These are phyloP conservation scores for Lathamus discolor DNA, from an alignment of 2,113 vertebrate genomes.

Conservation along the genomic window DNA sequence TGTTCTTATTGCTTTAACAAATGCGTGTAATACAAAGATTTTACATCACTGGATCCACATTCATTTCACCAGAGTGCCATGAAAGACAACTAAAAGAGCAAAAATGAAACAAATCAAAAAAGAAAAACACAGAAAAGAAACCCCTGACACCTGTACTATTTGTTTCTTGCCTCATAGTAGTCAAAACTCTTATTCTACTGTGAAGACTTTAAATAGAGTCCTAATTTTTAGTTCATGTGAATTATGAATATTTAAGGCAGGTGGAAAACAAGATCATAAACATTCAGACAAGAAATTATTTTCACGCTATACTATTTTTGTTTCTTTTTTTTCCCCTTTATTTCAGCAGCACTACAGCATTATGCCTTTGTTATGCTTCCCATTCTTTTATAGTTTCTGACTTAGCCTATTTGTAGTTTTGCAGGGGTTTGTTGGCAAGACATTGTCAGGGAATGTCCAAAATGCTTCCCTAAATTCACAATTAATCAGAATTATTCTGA, in stretches of 20 bases:
- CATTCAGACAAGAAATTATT: neutral
- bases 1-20: neutral
- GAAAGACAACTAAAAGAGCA: neutral
- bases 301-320: neutral
- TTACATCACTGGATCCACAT: neutral
- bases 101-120: neutral
- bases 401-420: neutral
- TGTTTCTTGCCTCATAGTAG: neutral
- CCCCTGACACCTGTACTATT: rapidly evolving
- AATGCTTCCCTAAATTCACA: neutral
- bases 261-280: neutral
- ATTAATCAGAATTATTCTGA: neutral
- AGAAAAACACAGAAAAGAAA: neutral
- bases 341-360: neutral
- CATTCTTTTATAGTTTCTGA: neutral
- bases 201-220: neutral
- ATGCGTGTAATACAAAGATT: neutral
- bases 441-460: neutral
- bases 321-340: neutral
- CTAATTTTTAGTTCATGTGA: neutral
- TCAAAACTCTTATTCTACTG: neutral
- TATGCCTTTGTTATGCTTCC: neutral
- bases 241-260: neutral
- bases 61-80: neutral
- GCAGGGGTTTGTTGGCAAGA: neutral